Conservation (phyloP, 1,140 invertebrate genomes). For the Papilio glaucus region DNA sequence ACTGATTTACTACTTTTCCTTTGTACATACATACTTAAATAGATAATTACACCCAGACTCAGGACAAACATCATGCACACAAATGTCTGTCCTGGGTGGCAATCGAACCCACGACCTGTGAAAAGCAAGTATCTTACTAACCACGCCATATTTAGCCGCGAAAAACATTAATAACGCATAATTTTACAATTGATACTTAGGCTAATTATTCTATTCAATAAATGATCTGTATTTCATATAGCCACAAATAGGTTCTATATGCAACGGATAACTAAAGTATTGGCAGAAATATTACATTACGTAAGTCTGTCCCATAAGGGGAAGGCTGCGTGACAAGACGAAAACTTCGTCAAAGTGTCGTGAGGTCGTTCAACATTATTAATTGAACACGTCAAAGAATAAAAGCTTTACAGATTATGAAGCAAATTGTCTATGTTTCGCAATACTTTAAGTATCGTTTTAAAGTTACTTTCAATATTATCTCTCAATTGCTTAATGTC, state of each 20-base stretch:
- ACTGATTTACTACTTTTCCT: too few species aligned
- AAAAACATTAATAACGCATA: too few species aligned
- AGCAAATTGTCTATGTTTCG: constrained; percentile 8
- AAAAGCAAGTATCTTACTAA: too few species aligned
- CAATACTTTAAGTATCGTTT: not conserved
- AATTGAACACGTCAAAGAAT: constrained; percentile 12
- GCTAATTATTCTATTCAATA: too few species aligned
- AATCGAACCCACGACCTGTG: too few species aligned
- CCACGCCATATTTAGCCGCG: too few species aligned
- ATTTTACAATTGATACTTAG: too few species aligned
- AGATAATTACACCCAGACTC: too few species aligned
- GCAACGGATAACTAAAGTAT: not conserved
- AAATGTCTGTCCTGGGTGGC: too few species aligned
- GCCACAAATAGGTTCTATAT: not conserved
- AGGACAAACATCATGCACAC: too few species aligned
- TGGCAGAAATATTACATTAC: not conserved
- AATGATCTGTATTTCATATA: too few species aligned
- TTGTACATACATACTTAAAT: too few species aligned
- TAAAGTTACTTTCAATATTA: constrained; percentile 10
- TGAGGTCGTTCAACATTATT: not conserved
- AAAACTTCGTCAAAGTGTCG: not conserved
- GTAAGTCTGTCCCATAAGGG: not conserved
- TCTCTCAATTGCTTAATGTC: constrained; percentile 8
- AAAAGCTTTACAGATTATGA: constrained; percentile 14
- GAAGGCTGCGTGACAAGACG: not conserved